Evolutionary conservation across 2,888 invertebrate species (phyloP), one percentile per base, ranked within the genome.

Genomic region (Trypoxylon attenuatum): DNA sequence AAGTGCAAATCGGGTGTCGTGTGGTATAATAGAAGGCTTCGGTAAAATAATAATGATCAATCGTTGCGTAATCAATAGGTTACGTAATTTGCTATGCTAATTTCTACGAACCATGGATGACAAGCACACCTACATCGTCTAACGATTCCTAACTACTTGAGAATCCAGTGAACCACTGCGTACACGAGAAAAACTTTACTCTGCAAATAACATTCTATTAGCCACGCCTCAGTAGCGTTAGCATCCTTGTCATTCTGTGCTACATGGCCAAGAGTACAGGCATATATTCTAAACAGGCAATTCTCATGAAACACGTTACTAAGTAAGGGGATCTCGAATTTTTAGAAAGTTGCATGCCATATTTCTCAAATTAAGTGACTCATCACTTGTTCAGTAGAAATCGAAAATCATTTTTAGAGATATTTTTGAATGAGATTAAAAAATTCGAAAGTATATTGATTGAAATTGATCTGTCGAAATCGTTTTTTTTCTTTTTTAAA

Each of bases 81-180:
- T 74, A 71, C 69, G 69, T 62, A 77, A 77, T 66, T 63, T 47
- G 58, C 60, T 69, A 54, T 19, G 69, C 41, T 70, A 69, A 75
- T 66, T 53, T 56, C 60, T 53, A 41, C 43, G 63, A 56, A 46
- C 62, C 58, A 66, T 72, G 72, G 77, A 70, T 77, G 76, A 77
- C 67, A 73, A 68, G 60, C 65, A 52, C 58, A 57, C 49, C 58
- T 54, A 62, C 43, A 38, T 61, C 64, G 42, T 57, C 57, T 73
- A 71, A 76, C 66, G 73, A 77, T 70, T 68, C 66, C 58, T 70
- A 74, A 77, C 70, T 76, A 76, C 70, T 61, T 52, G 19, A 39
- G 42, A 51, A 52, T 57, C 52, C 46, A 55, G 59, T 39, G 57
- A 49, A 29, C 45, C 45, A 49, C 38, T 45, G 59, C 61, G 52